Conservation (phyloP, 1,140 invertebrate species). For the Proales similis region DNA sequence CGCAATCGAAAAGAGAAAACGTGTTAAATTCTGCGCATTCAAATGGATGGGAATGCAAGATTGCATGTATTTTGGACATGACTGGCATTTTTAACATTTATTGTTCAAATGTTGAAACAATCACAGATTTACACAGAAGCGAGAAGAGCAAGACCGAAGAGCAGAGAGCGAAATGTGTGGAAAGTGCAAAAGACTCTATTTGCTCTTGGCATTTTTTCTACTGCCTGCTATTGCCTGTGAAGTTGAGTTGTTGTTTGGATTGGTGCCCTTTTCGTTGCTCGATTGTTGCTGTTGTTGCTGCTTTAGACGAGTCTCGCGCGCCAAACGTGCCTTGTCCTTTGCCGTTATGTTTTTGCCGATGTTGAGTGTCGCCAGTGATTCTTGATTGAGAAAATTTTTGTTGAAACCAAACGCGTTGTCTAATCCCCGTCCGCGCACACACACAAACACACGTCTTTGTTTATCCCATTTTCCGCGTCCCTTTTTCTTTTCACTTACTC, state of each 20-base stretch:
- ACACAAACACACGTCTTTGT: not conserved
- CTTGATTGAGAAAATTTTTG: not conserved
- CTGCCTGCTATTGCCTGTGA: not conserved
- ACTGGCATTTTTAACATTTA: too few relatives aligned
- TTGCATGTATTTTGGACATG: too few relatives aligned
- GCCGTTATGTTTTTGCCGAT: not conserved
- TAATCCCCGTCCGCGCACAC: not conserved
- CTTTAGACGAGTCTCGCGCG: not conserved
- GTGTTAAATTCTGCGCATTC: too few relatives aligned
- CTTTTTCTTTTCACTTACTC: too few relatives aligned
- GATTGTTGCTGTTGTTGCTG: conserved; percentile 13
- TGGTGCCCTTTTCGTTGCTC: not conserved
- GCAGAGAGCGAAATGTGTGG: too few relatives aligned
- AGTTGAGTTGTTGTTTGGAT: not conserved
- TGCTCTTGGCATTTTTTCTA: not conserved
- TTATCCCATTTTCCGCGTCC: too few relatives aligned
- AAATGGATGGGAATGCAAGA: too few relatives aligned
- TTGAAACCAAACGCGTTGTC: not conserved
- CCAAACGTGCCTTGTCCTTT: not conserved
- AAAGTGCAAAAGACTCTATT: not conserved
- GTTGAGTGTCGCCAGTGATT: conserved; percentile 17
- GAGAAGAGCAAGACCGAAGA: too few relatives aligned
- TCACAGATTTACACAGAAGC: too few relatives aligned
- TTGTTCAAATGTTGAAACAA: too few relatives aligned
- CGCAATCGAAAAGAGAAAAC: too few relatives aligned